Base-by-base conservation (phyloP, 1,140 invertebrate genomes). In the Drosophila sechellia region DNA sequence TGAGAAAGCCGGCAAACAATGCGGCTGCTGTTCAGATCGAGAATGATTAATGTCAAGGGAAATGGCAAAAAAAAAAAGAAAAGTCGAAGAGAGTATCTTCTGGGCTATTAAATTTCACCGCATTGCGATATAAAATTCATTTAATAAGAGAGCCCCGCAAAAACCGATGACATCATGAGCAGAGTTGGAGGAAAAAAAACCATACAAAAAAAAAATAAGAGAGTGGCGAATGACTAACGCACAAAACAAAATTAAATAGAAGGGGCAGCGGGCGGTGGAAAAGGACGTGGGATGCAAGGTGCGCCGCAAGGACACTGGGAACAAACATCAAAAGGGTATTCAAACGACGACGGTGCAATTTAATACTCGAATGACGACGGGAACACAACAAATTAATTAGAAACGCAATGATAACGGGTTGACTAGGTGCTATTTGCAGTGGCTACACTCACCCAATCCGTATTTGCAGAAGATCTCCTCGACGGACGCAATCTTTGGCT, bases 381-480 rank as follows among this genome's bases (percentile, higher is more conserved):
- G 48, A 17, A 43, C 57, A 66, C 65, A 68, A 46, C 64, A 71
- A 77, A 77, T 77, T 65, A 81, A 81, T 81, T 68, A 58, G 39
- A 48, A 66, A 66, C 53, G 10, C 58, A 76, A 79, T 59, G 60
- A 79, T 75, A 71, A 63, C 37, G 48, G 45, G 43, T 13, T 52
- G 31, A 31, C 31, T 31, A 10, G 2, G 1, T 31, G 31, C 31
- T 31, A 10, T 6, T 39, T 39, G 13, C 11, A 13, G 37, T 12
- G 37, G 37, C 11, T 3, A 10, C 42, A 87, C 86, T 92, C 50
- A 92, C 91, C 91, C 31, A 92, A 65, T 70, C 91, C 91, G 56
- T 90, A 90, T 72, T 91, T 89, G 74, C 85, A 91, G 65, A 92
- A 92, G 43, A 92, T 91, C 40, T 92, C 91, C 73, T 92, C 91